Conservation (phyloP, 2,888 invertebrate species). For the Alviniconcha strummeri region DNA sequence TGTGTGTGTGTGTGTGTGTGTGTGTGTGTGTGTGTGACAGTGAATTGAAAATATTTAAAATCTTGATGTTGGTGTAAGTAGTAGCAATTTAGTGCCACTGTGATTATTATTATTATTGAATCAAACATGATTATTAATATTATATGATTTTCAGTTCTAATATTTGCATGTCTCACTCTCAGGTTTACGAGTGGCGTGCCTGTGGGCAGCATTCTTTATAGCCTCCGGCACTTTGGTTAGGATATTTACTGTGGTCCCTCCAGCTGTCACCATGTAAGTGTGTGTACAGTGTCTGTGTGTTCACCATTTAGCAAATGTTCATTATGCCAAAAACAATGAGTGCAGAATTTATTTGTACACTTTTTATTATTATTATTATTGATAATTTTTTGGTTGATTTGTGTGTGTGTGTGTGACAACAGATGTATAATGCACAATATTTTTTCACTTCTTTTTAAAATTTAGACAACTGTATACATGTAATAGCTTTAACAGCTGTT, state of each 20-base stretch:
- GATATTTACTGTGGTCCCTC: background rate
- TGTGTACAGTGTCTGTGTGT: background rate
- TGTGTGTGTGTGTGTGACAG: background rate
- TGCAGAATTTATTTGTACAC: background rate
- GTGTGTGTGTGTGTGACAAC: background rate
- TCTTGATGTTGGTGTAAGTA: no score
- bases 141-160: no score
- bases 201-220: background rate
- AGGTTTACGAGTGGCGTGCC: background rate
- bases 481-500: background rate
- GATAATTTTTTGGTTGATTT: background rate
- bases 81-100: no score
- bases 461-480: background rate
- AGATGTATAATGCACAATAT: background rate
- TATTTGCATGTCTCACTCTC: background rate
- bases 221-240: background rate
- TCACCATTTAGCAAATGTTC: no score
- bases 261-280: background rate
- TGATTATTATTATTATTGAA: no score
- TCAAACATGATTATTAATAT: no score
- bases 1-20: background rate
- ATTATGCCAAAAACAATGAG: background rate
- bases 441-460: background rate
- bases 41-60: background rate
- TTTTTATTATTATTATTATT: background rate